Conservation (phyloP, 2,113 vertebrate genomes). For the Malurus cyaneus region DNA sequence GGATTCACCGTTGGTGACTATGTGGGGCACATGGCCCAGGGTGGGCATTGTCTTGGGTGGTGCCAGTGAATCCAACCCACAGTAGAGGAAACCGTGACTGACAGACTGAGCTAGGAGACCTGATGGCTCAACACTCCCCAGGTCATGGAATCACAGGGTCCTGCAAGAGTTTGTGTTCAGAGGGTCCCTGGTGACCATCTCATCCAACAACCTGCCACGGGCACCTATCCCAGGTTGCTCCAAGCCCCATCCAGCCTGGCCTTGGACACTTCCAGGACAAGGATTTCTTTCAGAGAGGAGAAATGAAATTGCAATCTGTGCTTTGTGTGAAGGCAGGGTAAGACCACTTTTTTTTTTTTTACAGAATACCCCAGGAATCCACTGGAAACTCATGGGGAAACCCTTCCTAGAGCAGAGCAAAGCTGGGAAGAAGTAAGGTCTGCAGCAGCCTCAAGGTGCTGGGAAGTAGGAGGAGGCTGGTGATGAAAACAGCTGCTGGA, state of each 20-base stretch:
- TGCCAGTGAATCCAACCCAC: fast-evolving
- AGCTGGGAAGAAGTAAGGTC: neutral
- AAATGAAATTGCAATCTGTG: neutral
- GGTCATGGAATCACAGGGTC: neutral
- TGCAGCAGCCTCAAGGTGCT: neutral
- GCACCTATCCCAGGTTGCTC: neutral
- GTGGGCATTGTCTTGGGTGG: neutral
- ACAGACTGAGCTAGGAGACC: neutral
- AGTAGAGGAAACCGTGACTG: fast-evolving
- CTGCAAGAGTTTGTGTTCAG: neutral
- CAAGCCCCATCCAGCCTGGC: neutral
- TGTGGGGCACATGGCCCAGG: neutral
- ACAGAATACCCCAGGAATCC: neutral
- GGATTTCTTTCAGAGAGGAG: neutral
- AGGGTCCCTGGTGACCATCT: neutral
- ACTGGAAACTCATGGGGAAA: neutral
- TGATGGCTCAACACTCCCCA: neutral
- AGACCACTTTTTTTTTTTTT: neutral
- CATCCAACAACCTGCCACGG: no score
- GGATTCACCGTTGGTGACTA: neutral
- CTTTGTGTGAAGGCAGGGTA: neutral
- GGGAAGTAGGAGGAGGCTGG: neutral
- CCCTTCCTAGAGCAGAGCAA: neutral
- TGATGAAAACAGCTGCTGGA: neutral
- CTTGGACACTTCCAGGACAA: neutral